Base-by-base conservation (phyloP, 2,113 vertebrate species). In the Artemisiospiza belli region DNA sequence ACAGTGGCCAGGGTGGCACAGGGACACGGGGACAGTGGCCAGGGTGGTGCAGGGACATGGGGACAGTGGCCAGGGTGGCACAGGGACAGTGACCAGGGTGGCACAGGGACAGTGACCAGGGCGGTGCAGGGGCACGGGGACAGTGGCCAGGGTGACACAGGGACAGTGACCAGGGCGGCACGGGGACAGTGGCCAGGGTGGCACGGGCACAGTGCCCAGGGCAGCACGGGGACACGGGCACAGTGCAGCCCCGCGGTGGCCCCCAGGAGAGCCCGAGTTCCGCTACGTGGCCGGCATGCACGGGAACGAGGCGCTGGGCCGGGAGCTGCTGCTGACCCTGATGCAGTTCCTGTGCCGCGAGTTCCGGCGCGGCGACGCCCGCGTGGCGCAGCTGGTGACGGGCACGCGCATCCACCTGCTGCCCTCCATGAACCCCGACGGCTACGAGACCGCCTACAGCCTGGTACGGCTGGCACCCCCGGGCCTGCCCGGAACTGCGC, bases 201-300 rank as follows among this genome's bases (percentile, higher is more conserved):
- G 5, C 49, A 51, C 14, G 24, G 59, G 11, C 17, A 19, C 16
- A 35, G 23, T 12, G 47, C 4, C 23, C 51, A 27, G 25, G 24
- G 43, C 8, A 7, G 14, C 47, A 25, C 23, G 5, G 46, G 28
- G 16, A 30, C 28, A 25, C 3, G 19, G 47, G 46, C 13, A 15
- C n/a, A 22, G 33, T 9, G 24, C 49, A 9, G 24, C 13, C 6
- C 47, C 14, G 24, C 13, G 24, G 49, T 51, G 31, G 5, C 62
- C 73, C 73, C 35, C 97, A 99, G 99, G 99, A 5, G 99, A 99
- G 96, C 99, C 99, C 0, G 99, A 99, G 95, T 99, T 99, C 77
- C 99, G 99, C 41, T 99, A 99, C 8, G 99, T 99, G 98, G 99
- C 99, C 0, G 99, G 99, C 62, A 99, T 99, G 99, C 99, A 99